A percentile compares a stretch with the other conserved stretches of the same genome.
Evolutionary conservation across 2,888 invertebrate genomes (phyloP).

Genomic region (Volucella zonaria): DNA sequence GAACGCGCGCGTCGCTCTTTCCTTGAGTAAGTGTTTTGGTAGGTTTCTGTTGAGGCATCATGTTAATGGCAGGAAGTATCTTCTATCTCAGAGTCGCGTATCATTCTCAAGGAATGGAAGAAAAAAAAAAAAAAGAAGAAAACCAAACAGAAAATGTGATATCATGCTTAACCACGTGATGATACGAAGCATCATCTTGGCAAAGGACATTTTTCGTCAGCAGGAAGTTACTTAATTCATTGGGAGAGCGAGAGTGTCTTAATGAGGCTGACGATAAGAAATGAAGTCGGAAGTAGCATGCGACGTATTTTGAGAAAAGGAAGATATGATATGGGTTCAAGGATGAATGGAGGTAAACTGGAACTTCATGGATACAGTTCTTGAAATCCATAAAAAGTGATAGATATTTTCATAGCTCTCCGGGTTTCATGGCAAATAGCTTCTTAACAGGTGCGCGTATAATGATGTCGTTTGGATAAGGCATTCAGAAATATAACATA

Average conservation of each 20-base stretch:
- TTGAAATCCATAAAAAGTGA: no score
- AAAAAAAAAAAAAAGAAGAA: no score
- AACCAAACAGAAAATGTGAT: constrained; percentile 31
- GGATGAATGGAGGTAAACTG: no score
- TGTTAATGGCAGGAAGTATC: constrained; percentile 64
- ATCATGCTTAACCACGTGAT: constrained; percentile 53
- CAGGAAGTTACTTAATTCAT: constrained; percentile 61
- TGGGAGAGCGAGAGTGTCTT: background rate
- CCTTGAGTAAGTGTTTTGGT: constrained; percentile 1
- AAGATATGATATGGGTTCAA: no score
- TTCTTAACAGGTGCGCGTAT: no score
- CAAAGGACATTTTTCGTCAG: constrained; percentile 17
- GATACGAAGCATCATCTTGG: constrained; percentile 50
- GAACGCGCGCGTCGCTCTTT: background rate
- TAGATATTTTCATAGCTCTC: no score
- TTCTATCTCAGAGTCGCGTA: constrained; percentile 44
- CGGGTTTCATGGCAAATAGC: no score
- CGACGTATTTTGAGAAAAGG: no score
- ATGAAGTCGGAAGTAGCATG: background rate
- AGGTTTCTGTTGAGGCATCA: background rate
- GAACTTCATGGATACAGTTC: no score
- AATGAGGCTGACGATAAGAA: background rate
- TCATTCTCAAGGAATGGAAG: constrained; percentile 2
- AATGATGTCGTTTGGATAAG: no score
- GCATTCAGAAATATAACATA: no score